Evolutionary conservation across 2,888 invertebrate genomes (phyloP).

Genomic region (Argyresthia goedartella): DNA sequence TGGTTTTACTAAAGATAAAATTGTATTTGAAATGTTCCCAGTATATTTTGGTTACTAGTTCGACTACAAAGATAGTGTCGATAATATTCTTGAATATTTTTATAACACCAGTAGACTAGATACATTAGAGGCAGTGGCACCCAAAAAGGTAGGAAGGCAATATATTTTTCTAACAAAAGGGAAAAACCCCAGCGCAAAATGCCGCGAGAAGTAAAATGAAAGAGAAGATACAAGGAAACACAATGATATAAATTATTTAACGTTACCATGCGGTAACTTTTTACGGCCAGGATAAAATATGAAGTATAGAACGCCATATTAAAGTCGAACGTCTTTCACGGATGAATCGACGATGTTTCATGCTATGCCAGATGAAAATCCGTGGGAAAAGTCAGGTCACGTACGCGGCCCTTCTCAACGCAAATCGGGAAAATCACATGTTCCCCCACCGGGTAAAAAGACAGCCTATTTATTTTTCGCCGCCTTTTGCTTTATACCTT

Average conservation of each 20-base stretch:
- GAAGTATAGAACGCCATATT: background rate
- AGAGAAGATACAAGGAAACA: background rate
- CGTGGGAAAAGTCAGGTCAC: background rate
- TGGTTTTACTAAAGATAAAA: too few relatives aligned
- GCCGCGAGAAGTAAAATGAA: background rate
- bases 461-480: background rate
- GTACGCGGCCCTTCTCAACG: background rate
- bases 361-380: slow-evolving; percentile 1
- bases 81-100: too few relatives aligned
- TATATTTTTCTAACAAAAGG: background rate
- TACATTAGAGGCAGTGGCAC: too few relatives aligned
- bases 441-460: background rate
- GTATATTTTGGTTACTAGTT: too few relatives aligned
- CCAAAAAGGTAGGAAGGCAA: too few relatives aligned
- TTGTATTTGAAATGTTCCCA: too few relatives aligned
- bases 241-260: background rate
- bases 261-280: background rate
- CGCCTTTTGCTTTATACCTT: background rate
- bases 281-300: background rate
- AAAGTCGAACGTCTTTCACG: background rate
- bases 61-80: too few relatives aligned
- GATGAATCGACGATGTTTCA: background rate
- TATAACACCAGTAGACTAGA: too few relatives aligned
- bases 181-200: background rate
- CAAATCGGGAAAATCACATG: slow-evolving; percentile 4